A percentile compares a stretch with the other conserved stretches of the same genome.
Evolutionary conservation across 1,140 invertebrate species (phyloP).

Genomic region (Zeugodacus cucurbitae): DNA sequence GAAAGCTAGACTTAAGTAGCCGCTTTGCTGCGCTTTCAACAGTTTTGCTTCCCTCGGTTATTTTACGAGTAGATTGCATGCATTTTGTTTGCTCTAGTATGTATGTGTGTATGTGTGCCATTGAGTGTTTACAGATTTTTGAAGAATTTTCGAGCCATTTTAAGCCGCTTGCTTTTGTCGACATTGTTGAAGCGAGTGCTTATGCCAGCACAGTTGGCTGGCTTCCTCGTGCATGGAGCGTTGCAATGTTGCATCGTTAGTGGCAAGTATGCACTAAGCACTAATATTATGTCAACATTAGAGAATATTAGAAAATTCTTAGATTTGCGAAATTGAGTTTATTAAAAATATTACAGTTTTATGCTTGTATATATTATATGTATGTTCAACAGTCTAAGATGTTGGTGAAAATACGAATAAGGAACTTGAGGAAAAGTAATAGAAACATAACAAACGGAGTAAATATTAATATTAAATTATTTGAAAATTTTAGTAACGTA

Average conservation of each 20-base stretch:
- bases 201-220: background rate
- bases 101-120: background rate
- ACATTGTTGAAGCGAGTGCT: background rate
- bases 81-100: background rate
- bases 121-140: background rate
- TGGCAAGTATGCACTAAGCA: slow-evolving; percentile 18
- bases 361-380: too few relatives aligned
- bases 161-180: slow-evolving; percentile 10
- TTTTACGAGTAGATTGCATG: background rate
- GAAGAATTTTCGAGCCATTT: background rate
- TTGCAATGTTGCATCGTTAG: background rate
- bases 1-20: slow-evolving; percentile 16
- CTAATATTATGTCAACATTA: slow-evolving; percentile 35
- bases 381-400: too few relatives aligned
- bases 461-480: background rate
- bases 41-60: background rate
- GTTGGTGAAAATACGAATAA: too few relatives aligned
- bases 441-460: too few relatives aligned
- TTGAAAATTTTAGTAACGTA: background rate
- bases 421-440: too few relatives aligned
- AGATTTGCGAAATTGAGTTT: slow-evolving; percentile 40
- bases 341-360: background rate
- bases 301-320: slow-evolving; percentile 34
- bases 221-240: background rate
- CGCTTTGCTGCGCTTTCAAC: background rate